Evolutionary conservation across 1,140 invertebrate genomes (phyloP).

Genomic region (Drosophila mojavensis): DNA sequence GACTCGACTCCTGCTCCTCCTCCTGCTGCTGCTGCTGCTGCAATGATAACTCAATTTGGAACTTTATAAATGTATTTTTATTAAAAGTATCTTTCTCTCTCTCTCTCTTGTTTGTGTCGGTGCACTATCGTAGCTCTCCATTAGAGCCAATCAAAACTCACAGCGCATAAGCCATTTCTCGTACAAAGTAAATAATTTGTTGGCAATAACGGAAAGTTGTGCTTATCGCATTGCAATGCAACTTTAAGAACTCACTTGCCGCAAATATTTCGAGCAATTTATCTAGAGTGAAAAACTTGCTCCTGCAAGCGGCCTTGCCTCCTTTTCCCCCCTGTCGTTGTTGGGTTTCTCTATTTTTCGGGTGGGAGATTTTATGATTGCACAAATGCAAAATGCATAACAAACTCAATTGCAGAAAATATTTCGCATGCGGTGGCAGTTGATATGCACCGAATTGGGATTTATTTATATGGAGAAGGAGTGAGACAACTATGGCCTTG

Average conservation of each 20-base stretch:
- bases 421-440: slow-evolving; percentile 62
- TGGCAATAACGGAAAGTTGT: slow-evolving; percentile 66
- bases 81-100: not conserved
- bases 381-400: slow-evolving; percentile 79
- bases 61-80: not conserved
- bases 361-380: slow-evolving; percentile 57
- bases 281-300: slow-evolving; percentile 56
- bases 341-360: slow-evolving; percentile 4
- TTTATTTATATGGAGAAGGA: slow-evolving; percentile 64
- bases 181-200: slow-evolving; percentile 64
- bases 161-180: slow-evolving; percentile 18
- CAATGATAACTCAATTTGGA: not conserved
- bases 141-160: slow-evolving; percentile 45
- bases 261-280: slow-evolving; percentile 54
- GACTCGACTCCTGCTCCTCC: too few relatives aligned
- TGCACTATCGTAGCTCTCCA: slow-evolving; percentile 12
- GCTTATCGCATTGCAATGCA: slow-evolving; percentile 59
- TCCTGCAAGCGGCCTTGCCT: slow-evolving; percentile 49
- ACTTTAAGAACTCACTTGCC: slow-evolving; percentile 58
- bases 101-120: too few relatives aligned
- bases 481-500: slow-evolving; percentile 12
- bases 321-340: slow-evolving; percentile 36
- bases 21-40: too few relatives aligned
- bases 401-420: slow-evolving; percentile 78
- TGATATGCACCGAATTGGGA: slow-evolving; percentile 67